Conservation (phyloP, 2,888 invertebrate species). For the Eupithecia inturbata region DNA sequence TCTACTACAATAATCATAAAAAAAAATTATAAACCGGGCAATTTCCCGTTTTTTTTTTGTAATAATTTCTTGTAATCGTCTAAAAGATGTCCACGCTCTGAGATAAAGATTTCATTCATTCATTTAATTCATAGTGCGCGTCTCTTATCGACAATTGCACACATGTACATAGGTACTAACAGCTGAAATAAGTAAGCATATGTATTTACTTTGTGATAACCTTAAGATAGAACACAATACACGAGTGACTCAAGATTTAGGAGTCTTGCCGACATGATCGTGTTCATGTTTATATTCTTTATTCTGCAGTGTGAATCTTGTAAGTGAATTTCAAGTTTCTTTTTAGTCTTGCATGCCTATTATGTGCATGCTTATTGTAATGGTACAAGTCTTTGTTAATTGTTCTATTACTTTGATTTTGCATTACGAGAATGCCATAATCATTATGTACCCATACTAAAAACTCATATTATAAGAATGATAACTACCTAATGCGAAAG, state of each 20-base stretch:
- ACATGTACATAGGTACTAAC: neutral
- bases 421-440: no score
- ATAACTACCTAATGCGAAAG: no score
- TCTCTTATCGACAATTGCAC: neutral
- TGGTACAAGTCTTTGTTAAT: neutral
- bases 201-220: constrained; percentile 29
- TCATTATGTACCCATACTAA: no score
- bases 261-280: constrained; percentile 33
- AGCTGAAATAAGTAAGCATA: constrained; percentile 1
- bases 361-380: neutral
- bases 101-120: neutral
- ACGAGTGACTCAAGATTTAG: constrained; percentile 7
- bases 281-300: constrained; percentile 22
- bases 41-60: no score
- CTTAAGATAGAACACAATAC: constrained; percentile 18
- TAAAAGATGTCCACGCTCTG: neutral
- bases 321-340: constrained; percentile 30
- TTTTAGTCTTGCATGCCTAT: no score
- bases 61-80: no score
- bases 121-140: neutral
- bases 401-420: neutral
- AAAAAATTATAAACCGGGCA: no score
- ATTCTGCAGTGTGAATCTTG: constrained; percentile 24
- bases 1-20: no score
- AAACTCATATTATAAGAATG: no score